Evolutionary conservation across 2,888 invertebrate species (phyloP), one percentile per base, ranked within the genome.

Genomic region (Papilio gigon): DNA sequence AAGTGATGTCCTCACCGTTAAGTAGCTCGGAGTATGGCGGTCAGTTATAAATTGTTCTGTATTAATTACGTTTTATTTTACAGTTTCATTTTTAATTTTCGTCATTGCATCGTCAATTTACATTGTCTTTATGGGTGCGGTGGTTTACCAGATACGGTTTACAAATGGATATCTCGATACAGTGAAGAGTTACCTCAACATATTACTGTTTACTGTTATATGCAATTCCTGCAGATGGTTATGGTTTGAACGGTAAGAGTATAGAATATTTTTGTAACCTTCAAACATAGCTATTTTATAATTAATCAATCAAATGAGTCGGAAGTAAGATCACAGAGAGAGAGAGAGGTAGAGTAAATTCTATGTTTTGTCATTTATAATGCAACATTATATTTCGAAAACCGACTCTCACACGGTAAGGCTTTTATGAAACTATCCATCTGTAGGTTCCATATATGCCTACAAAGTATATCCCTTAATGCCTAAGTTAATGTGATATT

Each of bases 161-260:
- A 78, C 80, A 1, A 68, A 72, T 0, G 76, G 67, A 14, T 71
- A 74, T 20, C 47, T 76, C 0, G 80, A 80, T 64, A 74, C 65
- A n/a, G 71, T 81, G n/a, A 81, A 80, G 53, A 81, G 79, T 47
- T 77, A 78, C 67, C 77, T 84, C 44, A 82, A 81, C 35, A 67
- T 84, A 25, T 75, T 78, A 0, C 68, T 81, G 3, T 75, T 79
- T 14, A 25, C 77, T 0, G 50, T 83, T 2, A 71, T 78, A 6
- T 25, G 63, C 2, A 81, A 75, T 61, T 71, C 58, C 17, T 76
- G 74, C 30, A 73, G 71, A 60, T 84, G 83, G 84, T 66, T 77
- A 42, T 53, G 81, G 14, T 56, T 44, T 2, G 80, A 81, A 75
- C 78, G 81, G 84, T 84, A 72, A 69, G 27, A 35, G 9, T 33